Base-by-base conservation (phyloP, 2,113 vertebrate genomes). In the Cryptomyrus ogoouensis region DNA sequence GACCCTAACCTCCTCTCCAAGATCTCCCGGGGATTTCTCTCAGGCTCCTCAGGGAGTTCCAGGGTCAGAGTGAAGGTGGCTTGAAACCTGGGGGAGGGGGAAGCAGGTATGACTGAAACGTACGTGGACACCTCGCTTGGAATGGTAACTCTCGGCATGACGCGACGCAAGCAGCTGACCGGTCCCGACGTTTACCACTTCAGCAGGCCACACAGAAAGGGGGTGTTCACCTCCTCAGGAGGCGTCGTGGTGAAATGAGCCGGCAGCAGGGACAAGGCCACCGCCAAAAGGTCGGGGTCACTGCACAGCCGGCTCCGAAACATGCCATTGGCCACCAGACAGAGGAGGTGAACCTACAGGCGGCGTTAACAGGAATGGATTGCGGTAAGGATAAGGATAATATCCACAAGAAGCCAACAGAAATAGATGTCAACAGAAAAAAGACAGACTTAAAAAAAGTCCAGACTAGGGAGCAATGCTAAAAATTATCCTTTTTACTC, bases 321-420 rank as follows among this genome's bases (percentile, higher is more conserved):
- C 93, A 98, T 96, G 90, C 97, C 98, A 1, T 95, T 97, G 88
- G 97, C 98, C 90, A 99, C 93, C 84, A 99, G 95, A 94, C 98
- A 99, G 91, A 99, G 93, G 47, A 99, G 94, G 91, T 99, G 98
- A 90, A 99, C 98, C 98, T 99, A 90, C 24, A 89, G 83, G 74
- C 27, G 35, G n/a, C 89, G 31, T 47, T 66, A 49, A 5, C 21
- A 66, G 15, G 50, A 53, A 31, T 52, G 27, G 84, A 12, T 53
- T 27, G 15, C 5, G 50, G 15, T 56, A 24, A 86, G 49, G 44
- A 50, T 56, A 3, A 52, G 47, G 44, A 50, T 2, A 39, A 77
- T 77, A n/a, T 13, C 83, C 47, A 85, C 44, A 47, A 50, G 9
- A 85, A 27, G 21, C 49, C 44, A n/a, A 84, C 83, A 47, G n/a